Conservation (phyloP, 2,113 vertebrate genomes). For the Sarotherodon lohbergeri region DNA sequence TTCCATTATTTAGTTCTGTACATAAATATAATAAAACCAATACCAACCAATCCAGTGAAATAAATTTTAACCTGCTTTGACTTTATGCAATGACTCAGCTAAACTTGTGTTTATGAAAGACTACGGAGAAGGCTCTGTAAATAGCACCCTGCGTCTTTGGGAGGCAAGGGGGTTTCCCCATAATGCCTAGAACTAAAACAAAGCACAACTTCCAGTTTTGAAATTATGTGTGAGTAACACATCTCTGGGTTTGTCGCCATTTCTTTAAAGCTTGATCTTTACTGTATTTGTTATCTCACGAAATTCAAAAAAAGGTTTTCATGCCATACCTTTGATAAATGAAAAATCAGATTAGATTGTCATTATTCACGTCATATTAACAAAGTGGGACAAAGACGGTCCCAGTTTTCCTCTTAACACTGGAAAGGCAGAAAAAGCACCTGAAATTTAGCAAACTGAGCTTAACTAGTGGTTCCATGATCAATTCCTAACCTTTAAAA, state of each 20-base stretch:
- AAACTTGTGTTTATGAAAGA: not conserved
- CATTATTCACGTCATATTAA: not conserved
- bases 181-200: not conserved
- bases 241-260: not conserved
- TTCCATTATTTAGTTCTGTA: not conserved
- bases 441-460: not conserved
- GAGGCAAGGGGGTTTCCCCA: not conserved
- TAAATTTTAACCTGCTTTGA: not conserved
- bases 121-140: not conserved
- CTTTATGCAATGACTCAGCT: not conserved
- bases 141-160: not conserved
- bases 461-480: not conserved
- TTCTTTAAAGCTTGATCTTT: not conserved
- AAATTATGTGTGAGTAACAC: not conserved
- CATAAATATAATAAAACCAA: not conserved
- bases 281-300: not conserved
- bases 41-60: not conserved
- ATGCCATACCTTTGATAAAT: not conserved
- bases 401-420: not conserved
- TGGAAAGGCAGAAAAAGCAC: not conserved
- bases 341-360: not conserved
- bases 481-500: not conserved
- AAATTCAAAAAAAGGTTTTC: not conserved
- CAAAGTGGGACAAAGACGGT: not conserved
- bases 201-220: not conserved